Percentiles rank a stretch among this genome's conserved stretches.
These are phyloP conservation scores for Sebastes glaucus DNA, from an alignment of 2,797 vertebrate genomes.

Conservation along the genomic window DNA sequence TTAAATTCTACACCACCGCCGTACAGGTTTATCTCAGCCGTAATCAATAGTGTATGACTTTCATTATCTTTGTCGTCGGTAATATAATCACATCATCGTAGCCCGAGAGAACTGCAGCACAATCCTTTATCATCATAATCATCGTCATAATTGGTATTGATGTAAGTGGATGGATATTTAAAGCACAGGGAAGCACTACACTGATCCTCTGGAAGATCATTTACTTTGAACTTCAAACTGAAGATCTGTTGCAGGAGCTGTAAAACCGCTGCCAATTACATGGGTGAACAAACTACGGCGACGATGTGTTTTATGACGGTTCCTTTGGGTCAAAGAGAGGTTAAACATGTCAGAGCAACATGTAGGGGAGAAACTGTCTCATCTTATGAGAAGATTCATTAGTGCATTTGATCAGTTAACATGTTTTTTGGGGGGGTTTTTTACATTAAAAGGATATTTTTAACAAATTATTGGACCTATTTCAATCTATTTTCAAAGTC, in stretches of 20 bases:
- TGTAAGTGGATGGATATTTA: constrained; percentile 63
- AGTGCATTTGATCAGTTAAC: no score
- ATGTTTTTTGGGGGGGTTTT: background rate
- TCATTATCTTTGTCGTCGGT: constrained; percentile 57
- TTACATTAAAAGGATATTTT: background rate
- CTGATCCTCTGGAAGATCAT: constrained; percentile 18
- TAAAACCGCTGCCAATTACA: constrained; percentile 9
- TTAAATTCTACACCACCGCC: constrained; percentile 9
- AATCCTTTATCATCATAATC: constrained; percentile 59
- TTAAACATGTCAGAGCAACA: background rate
- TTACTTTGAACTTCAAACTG: constrained; percentile 1
- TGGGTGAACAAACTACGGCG: background rate
- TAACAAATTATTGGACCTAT: background rate
- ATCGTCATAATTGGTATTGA: constrained; percentile 59
- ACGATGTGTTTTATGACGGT: background rate
- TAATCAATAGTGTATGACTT: constrained; percentile 62
- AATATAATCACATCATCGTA: constrained; percentile 53
- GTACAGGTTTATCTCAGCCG: constrained; percentile 52
- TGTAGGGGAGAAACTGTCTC: no score
- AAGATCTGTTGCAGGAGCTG: constrained; percentile 4
- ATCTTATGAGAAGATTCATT: background rate
- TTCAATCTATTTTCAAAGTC: background rate
- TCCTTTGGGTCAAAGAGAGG: background rate
- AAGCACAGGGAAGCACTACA: constrained; percentile 28
- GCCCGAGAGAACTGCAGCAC: constrained; percentile 37